Evolutionary conservation across 1,140 invertebrate species (phyloP).

Genomic region (Pachyrhynchus sulphureomaculatus): DNA sequence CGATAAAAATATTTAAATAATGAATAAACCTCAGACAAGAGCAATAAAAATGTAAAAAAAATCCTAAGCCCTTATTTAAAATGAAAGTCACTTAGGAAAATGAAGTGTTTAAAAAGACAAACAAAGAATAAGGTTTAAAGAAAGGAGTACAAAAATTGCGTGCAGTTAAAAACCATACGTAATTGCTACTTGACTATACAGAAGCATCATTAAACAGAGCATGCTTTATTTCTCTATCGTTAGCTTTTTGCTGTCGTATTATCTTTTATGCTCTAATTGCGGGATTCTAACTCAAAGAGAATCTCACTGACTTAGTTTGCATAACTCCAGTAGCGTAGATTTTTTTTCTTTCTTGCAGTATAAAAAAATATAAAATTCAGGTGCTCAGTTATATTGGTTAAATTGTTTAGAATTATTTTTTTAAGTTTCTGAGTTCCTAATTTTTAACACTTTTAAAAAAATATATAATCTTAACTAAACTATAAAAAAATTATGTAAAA

Average conservation of each 20-base stretch:
- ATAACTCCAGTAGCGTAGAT: background rate
- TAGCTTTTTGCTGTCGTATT: constrained; percentile 6
- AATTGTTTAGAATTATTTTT: no score
- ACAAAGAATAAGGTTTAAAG: background rate
- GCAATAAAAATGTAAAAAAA: no score
- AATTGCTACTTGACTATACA: constrained; percentile 9
- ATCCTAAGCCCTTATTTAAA: background rate
- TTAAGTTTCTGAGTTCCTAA: constrained; percentile 2
- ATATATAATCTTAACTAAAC: no score
- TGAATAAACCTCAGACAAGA: no score
- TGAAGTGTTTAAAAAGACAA: background rate
- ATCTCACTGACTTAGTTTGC: constrained; percentile 4
- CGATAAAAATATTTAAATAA: no score
- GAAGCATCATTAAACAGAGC: constrained; percentile 17
- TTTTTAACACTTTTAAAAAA: no score
- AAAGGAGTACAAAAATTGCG: constrained; percentile 7
- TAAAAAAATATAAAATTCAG: no score
- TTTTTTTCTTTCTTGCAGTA: background rate
- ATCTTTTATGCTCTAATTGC: constrained; percentile 15
- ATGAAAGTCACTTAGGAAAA: background rate
- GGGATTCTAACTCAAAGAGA: background rate
- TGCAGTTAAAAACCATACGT: constrained; percentile 10
- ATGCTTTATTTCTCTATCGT: constrained; percentile 15
- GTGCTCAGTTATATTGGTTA: no score
- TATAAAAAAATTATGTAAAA: no score